These are phyloP conservation scores for Entomobrya proxima DNA, from an alignment of 2,888 invertebrate genomes.

Conservation along the genomic window DNA sequence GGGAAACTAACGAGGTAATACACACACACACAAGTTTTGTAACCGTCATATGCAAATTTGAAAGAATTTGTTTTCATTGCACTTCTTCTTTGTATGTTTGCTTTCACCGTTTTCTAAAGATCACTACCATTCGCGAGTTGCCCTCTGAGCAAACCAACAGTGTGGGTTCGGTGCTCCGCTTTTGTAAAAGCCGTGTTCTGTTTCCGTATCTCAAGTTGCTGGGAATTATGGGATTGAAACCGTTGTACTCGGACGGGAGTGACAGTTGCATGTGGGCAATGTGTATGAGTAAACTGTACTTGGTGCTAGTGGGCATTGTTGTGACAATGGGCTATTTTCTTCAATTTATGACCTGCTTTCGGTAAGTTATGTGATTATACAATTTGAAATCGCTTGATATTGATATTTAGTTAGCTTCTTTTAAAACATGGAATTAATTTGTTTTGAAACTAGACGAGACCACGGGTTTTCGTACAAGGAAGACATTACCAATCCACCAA, in stretches of 20 bases:
- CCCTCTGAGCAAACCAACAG: constrained; percentile 77
- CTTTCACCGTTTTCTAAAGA: constrained; percentile 36
- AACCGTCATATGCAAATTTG: no score
- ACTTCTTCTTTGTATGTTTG: no score
- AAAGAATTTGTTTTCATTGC: no score
- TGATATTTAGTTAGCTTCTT: neutral
- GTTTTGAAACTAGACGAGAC: constrained; percentile 82
- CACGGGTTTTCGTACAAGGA: constrained; percentile 84
- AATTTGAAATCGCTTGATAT: neutral
- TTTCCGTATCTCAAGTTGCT: constrained; percentile 86
- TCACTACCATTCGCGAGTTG: constrained; percentile 52
- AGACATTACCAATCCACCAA: constrained; percentile 67
- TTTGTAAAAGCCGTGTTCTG: constrained; percentile 89
- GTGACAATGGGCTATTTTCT: constrained; percentile 85
- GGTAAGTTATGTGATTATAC: constrained; percentile 78
- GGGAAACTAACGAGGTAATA: no score
- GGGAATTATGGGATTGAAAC: constrained; percentile 86
- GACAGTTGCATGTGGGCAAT: constrained; percentile 82
- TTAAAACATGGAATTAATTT: constrained; percentile 5
- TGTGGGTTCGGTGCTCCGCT: constrained; percentile 87
- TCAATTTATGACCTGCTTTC: constrained; percentile 88
- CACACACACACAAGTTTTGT: no score
- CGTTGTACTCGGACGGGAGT: constrained; percentile 81
- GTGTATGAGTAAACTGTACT: constrained; percentile 84
- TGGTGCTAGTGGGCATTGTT: constrained; percentile 81